These are phyloP conservation scores for Pogonognathellus flavescens DNA, from an alignment of 1,140 invertebrate species.

Conservation along the genomic window DNA sequence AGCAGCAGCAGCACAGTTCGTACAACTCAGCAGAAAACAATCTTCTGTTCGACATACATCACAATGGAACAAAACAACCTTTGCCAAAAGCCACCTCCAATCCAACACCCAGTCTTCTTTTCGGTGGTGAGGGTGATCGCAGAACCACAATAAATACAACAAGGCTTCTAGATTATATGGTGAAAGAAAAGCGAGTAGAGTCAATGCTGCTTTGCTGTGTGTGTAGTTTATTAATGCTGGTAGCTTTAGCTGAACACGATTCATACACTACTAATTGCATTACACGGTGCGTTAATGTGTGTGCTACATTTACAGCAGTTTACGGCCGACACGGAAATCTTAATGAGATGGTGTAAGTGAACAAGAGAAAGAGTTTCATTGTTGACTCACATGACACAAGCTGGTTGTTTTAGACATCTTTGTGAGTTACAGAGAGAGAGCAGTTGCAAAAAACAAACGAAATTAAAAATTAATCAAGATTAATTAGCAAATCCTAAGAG, in stretches of 20 bases:
- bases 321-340: not conserved
- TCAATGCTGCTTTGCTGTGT: no score
- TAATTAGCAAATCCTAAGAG: not conserved
- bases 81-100: constrained; percentile 19
- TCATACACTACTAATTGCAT: no score
- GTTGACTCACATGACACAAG: constrained; percentile 84
- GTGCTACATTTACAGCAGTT: no score
- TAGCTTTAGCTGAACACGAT: no score
- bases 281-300: no score
- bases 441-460: constrained; percentile 39
- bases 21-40: constrained; percentile 33
- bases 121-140: no score
- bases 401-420: constrained; percentile 87
- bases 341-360: not conserved
- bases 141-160: not conserved
- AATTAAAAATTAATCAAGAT: constrained; percentile 15
- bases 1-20: not conserved
- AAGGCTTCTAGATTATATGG: not conserved
- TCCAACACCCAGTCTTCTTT: constrained; percentile 27
- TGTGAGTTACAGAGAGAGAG: constrained; percentile 39
- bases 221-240: no score
- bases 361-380: not conserved
- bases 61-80: constrained; percentile 15
- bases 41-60: constrained; percentile 1
- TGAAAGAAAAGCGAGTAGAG: no score